These are phyloP conservation scores for Geopemphigus sp. DNA, from an alignment of 1,140 invertebrate genomes.

Conservation along the genomic window DNA sequence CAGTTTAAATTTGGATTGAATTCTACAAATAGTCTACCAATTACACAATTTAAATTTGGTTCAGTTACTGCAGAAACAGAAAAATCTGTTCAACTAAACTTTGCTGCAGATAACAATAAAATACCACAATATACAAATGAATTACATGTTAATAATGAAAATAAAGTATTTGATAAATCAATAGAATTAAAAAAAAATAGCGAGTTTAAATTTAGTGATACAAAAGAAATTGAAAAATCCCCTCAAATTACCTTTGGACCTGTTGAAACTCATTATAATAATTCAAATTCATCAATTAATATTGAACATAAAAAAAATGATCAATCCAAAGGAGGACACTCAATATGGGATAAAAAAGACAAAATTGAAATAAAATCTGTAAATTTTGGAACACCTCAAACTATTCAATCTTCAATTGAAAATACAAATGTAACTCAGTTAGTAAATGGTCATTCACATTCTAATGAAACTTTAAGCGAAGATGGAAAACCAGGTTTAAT, in stretches of 20 bases:
- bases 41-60: slow-evolving; percentile 31
- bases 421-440: slow-evolving; percentile 5
- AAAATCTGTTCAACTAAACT: background rate
- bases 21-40: no score
- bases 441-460: slow-evolving; percentile 36
- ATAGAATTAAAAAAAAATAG: background rate
- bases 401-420: background rate
- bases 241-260: background rate
- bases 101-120: background rate
- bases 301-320: slow-evolving; percentile 6
- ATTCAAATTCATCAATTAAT: background rate
- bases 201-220: background rate
- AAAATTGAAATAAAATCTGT: background rate
- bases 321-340: background rate
- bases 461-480: slow-evolving; percentile 12
- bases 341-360: background rate
- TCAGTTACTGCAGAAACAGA: background rate
- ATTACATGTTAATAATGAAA: slow-evolving; percentile 17
- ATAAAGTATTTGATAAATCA: background rate
- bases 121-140: background rate
- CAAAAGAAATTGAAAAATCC: background rate
- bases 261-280: background rate
- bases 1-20: slow-evolving; percentile 19
- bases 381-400: background rate
- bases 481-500: slow-evolving; percentile 9